Percentiles rank a stretch among this genome's conserved stretches.
These are phyloP conservation scores for Campoletis raptor DNA, from an alignment of 2,888 invertebrate genomes.

Conservation along the genomic window DNA sequence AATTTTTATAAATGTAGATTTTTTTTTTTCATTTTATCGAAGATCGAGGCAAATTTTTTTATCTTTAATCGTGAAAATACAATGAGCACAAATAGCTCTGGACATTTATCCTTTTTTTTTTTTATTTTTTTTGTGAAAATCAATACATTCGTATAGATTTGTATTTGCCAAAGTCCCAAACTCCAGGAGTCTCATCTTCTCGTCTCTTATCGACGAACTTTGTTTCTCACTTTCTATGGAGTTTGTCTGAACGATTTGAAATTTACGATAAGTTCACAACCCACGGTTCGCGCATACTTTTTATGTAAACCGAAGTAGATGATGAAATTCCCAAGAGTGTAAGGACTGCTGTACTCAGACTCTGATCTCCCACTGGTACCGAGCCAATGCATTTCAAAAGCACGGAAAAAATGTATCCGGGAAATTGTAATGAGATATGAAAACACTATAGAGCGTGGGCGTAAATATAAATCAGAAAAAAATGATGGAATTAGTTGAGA, in stretches of 20 bases:
- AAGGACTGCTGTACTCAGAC: conserved; percentile 5
- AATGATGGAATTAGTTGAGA: not conserved
- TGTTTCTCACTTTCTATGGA: conserved; percentile 28
- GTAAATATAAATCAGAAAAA: conserved; percentile 1
- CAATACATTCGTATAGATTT: not conserved
- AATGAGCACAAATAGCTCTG: not conserved
- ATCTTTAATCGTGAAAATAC: too few species aligned
- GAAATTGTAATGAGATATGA: conserved; percentile 28
- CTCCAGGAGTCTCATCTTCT: conserved; percentile 33
- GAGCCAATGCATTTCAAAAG: conserved; percentile 2
- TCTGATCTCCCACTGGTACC: conserved; percentile 7
- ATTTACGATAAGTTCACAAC: conserved; percentile 31
- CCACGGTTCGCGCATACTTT: conserved; percentile 13
- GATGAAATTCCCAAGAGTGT: conserved; percentile 49
- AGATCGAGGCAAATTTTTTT: too few species aligned
- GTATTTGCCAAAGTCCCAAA: not conserved
- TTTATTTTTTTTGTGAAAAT: too few species aligned
- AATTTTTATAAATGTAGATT: too few species aligned
- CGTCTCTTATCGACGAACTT: conserved; percentile 56
- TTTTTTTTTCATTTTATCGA: too few species aligned
- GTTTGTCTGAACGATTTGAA: not conserved
- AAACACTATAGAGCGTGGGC: not conserved
- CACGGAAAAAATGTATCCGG: not conserved
- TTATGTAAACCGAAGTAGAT: conserved; percentile 54
- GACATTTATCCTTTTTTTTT: not conserved